These are phyloP conservation scores for Acleris holmiana DNA, from an alignment of 2,888 invertebrate species.

Conservation along the genomic window DNA sequence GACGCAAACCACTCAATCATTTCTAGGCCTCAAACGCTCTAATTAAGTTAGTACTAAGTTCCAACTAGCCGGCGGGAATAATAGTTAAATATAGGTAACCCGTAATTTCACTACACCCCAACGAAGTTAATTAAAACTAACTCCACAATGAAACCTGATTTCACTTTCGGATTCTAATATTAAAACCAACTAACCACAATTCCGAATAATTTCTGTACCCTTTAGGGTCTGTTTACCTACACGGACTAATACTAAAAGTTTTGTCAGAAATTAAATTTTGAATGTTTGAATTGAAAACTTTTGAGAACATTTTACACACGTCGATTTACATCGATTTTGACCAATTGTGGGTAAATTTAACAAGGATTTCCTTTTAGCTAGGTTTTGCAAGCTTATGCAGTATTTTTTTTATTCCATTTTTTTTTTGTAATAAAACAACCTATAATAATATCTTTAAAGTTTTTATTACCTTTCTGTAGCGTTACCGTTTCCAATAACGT, in stretches of 20 bases:
- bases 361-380: too few species aligned
- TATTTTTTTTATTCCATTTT: too few species aligned
- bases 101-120: conserved; percentile 7
- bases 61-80: not conserved
- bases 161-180: conserved; percentile 23
- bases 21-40: not conserved
- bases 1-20: not conserved
- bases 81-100: conserved; percentile 10
- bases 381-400: too few species aligned
- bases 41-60: not conserved
- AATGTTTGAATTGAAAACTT: conserved; percentile 10
- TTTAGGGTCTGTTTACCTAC: conserved; percentile 21
- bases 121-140: conserved; percentile 34
- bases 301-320: not conserved
- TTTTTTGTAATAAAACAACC: too few species aligned
- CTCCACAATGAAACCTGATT: conserved; percentile 23
- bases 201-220: conserved; percentile 19
- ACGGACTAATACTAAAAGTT: conserved; percentile 27
- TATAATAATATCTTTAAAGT: too few species aligned
- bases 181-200: conserved; percentile 29
- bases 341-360: not conserved
- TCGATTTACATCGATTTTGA: too few species aligned
- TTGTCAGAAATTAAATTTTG: conserved; percentile 18
- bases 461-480: too few species aligned
- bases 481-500: too few species aligned